Conservation (phyloP, 2,797 vertebrate species). For the Acomys russatus region DNA sequence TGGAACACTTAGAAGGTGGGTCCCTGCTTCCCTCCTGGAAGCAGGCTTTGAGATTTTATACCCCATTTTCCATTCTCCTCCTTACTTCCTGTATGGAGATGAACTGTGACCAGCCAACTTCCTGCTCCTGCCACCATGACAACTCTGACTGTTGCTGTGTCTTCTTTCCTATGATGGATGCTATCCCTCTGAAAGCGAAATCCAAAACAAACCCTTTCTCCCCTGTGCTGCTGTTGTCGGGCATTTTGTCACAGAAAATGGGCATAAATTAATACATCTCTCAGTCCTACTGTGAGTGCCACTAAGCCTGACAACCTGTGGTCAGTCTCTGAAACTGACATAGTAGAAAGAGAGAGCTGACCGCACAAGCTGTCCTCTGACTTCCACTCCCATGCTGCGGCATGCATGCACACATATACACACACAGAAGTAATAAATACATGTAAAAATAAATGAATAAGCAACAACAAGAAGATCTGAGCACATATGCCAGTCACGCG, state of each 20-base stretch:
- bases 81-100: neutral
- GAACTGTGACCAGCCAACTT: neutral
- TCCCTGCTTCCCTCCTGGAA: neutral
- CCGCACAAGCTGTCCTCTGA: neutral
- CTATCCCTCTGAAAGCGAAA: neutral
- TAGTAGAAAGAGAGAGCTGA: neutral
- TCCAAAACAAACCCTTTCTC: neutral
- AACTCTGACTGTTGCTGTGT: neutral
- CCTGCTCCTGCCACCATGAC: neutral
- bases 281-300: neutral
- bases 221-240: neutral
- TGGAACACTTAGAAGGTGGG: neutral
- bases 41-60: neutral
- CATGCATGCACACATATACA: too few species aligned
- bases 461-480: neutral
- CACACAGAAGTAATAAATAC: neutral
- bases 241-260: neutral
- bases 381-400: neutral
- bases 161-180: too few species aligned
- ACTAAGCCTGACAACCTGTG: too few species aligned
- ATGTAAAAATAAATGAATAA: neutral
- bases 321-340: neutral
- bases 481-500: neutral
- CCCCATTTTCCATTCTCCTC: neutral
- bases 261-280: neutral